Evolutionary conservation across 64 coral and sea anemone genomes (phyloP).

Genomic region (Actinia tenebrosa): DNA sequence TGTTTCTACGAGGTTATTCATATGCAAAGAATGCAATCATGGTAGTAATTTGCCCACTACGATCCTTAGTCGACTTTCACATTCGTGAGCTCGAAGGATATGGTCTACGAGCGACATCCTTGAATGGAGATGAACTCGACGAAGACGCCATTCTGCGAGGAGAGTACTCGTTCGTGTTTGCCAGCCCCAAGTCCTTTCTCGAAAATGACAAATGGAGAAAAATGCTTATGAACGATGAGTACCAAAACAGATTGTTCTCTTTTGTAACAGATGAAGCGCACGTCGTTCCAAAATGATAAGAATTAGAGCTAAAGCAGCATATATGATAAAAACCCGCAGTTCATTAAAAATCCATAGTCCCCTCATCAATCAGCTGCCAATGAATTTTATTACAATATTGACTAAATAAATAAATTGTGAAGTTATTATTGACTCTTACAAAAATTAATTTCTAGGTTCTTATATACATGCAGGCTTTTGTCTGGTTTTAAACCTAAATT

Average conservation of each 20-base stretch:
- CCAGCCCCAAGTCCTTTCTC: not conserved
- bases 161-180: slow-evolving; percentile 4
- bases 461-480: too few relatives aligned
- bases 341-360: too few relatives aligned
- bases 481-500: too few relatives aligned
- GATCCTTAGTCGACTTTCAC: not conserved
- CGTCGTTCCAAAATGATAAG: not conserved
- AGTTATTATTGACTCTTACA: too few relatives aligned
- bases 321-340: too few relatives aligned
- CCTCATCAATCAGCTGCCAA: too few relatives aligned
- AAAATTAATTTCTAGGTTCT: too few relatives aligned
- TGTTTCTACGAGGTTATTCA: not conserved
- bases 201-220: not conserved
- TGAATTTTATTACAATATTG: too few relatives aligned
- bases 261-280: not conserved
- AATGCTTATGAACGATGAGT: not conserved
- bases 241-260: not conserved
- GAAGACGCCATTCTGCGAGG: not conserved
- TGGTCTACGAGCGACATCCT: not conserved
- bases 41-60: not conserved
- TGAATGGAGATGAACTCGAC: not conserved
- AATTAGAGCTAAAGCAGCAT: too few relatives aligned
- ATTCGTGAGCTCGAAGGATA: not conserved
- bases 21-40: slow-evolving; percentile 5
- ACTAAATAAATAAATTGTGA: too few relatives aligned